A percentile compares a stretch with the other conserved stretches of the same genome.
Conservation (phyloP, 2,888 invertebrate genomes). For the Drosophila quinaria region DNA sequence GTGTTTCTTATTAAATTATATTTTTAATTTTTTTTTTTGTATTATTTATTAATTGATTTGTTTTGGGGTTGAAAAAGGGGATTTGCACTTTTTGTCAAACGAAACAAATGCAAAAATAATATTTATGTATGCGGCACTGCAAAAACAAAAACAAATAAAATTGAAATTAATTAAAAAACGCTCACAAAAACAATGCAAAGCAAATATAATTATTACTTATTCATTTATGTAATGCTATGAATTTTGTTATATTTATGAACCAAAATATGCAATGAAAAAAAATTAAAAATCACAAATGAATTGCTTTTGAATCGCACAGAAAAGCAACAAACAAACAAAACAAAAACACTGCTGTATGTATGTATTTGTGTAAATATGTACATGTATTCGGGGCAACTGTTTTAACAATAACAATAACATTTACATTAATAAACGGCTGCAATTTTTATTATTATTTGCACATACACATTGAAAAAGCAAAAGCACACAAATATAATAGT, state of each 20-base stretch:
- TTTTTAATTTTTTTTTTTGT: background rate
- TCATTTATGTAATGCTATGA: conserved; percentile 1
- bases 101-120: conserved; percentile 51
- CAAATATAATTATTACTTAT: conserved; percentile 9
- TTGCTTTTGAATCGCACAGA: background rate
- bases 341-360: conserved; percentile 3
- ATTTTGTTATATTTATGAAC: conserved; percentile 3
- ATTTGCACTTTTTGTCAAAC: conserved; percentile 40
- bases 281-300: background rate
- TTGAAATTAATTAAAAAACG: conserved; percentile 37
- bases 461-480: conserved; percentile 22
- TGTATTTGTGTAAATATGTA: background rate
- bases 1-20: conserved; percentile 6
- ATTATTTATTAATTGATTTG: background rate
- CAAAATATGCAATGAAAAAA: background rate
- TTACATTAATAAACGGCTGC: conserved; percentile 34
- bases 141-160: conserved; percentile 44
- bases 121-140: conserved; percentile 43
- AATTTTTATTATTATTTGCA: conserved; percentile 14
- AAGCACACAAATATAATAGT: conserved; percentile 18
- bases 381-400: conserved; percentile 15
- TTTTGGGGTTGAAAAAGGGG: background rate
- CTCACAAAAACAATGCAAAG: conserved; percentile 17
- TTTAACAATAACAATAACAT: conserved; percentile 39
- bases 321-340: conserved; percentile 3